A percentile compares a stretch with the other conserved stretches of the same genome.
Evolutionary conservation across 2,888 invertebrate species (phyloP).

Genomic region (Conomelus anceps): DNA sequence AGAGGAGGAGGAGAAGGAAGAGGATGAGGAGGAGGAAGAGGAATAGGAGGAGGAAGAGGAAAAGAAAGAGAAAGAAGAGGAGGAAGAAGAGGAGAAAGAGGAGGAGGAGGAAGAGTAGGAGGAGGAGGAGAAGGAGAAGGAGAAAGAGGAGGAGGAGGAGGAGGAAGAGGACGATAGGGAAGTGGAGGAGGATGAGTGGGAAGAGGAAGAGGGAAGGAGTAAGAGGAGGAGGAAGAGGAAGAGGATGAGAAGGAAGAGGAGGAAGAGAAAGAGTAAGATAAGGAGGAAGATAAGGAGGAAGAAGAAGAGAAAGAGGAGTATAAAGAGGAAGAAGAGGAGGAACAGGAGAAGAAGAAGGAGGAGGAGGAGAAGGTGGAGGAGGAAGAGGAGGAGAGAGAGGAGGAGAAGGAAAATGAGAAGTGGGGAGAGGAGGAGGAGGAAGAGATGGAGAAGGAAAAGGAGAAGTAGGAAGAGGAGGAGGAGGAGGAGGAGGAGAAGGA

Average conservation of each 20-base stretch:
- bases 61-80: not conserved
- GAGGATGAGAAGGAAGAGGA: not conserved
- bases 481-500: not conserved
- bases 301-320: not conserved
- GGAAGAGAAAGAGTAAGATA: not conserved
- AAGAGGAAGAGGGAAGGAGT: not conserved
- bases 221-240: not conserved
- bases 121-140: no score
- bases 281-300: not conserved
- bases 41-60: no score
- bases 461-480: no score
- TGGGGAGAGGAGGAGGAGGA: no score
- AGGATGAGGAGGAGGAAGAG: no score
- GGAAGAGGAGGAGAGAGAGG: not conserved
- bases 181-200: not conserved
- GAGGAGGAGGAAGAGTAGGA: not conserved
- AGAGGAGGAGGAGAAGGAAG: no score
- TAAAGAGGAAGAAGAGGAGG: not conserved
- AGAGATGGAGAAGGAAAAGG: not conserved
- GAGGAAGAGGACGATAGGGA: not conserved
- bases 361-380: not conserved
- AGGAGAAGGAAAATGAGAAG: not conserved
- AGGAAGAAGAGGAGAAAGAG: not conserved
- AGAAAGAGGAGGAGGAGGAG: not conserved
- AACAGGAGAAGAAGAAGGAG: not conserved